These are phyloP conservation scores for Polyergus mexicanus DNA, from an alignment of 1,140 invertebrate species.

Conservation along the genomic window DNA sequence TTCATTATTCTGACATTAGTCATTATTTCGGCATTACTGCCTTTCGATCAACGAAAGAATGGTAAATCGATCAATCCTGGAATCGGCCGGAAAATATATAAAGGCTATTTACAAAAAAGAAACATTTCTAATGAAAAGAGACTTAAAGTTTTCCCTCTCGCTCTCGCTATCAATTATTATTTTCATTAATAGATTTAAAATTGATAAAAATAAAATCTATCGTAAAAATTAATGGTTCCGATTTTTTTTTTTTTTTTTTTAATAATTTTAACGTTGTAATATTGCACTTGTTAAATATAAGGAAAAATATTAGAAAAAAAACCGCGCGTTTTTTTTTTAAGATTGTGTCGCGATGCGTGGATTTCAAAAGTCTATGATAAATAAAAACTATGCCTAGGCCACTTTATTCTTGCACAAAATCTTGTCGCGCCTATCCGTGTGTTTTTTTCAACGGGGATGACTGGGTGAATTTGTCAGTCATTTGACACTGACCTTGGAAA, in stretches of 20 bases:
- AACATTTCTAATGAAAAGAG: background rate
- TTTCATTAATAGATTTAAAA: background rate
- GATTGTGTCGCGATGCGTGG: background rate
- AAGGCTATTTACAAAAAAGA: background rate
- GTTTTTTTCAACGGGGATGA: background rate
- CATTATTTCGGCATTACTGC: no score
- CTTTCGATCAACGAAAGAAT: background rate
- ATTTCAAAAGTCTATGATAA: slow-evolving; percentile 40
- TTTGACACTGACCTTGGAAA: slow-evolving; percentile 35
- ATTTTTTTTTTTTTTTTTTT: background rate
- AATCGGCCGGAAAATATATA: background rate
- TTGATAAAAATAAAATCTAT: background rate
- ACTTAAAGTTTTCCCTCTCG: background rate
- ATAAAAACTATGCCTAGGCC: slow-evolving; percentile 79
- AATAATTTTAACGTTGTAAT: background rate
- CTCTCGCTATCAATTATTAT: background rate
- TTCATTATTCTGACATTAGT: background rate
- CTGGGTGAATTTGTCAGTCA: background rate
- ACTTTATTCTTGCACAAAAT: slow-evolving; percentile 73
- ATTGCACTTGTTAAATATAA: background rate
- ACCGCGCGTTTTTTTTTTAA: background rate
- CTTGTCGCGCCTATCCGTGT: background rate
- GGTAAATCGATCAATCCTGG: slow-evolving; percentile 2
- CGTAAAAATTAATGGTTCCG: background rate
- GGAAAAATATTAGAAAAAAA: background rate